A percentile compares a stretch with the other conserved stretches of the same genome.
These are phyloP conservation scores for Trematocara stigmaticum DNA, from an alignment of 2,113 vertebrate genomes.

Conservation along the genomic window DNA sequence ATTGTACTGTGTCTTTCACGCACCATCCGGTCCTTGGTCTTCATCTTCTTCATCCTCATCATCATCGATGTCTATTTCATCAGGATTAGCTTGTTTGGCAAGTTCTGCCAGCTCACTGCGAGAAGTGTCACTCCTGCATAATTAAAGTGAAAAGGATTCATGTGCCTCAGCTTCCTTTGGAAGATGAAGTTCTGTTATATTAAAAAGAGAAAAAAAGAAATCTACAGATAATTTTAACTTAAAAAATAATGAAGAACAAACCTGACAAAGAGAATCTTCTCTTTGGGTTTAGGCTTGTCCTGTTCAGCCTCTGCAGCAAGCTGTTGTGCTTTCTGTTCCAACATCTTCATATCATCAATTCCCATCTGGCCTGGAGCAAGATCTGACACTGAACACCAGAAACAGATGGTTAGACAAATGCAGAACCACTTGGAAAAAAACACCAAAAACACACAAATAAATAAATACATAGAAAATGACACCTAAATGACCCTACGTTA, in stretches of 20 bases:
- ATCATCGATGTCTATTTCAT: slow-evolving; percentile 89
- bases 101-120: slow-evolving; percentile 85
- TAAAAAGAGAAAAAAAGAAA: background rate
- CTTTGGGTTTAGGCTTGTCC: slow-evolving; percentile 84
- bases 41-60: slow-evolving; percentile 74
- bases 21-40: slow-evolving; percentile 83
- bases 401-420: background rate
- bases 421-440: background rate
- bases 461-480: background rate
- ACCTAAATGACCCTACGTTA: background rate
- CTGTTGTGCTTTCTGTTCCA: slow-evolving; percentile 87
- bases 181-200: background rate
- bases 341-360: slow-evolving; percentile 87
- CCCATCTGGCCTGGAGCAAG: slow-evolving; percentile 83
- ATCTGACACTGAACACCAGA: slow-evolving; percentile 76
- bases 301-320: slow-evolving; percentile 82
- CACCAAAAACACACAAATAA: background rate
- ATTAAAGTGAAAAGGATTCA: background rate
- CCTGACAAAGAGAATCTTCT: slow-evolving; percentile 91
- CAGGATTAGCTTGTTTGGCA: slow-evolving; percentile 85
- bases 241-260: slow-evolving; percentile 34
- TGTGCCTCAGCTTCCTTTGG: background rate
- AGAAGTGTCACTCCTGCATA: slow-evolving; percentile 82
- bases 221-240: background rate
- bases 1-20: slow-evolving; percentile 17